Conservation (phyloP, 2,888 invertebrate species). For the Sminthurides aquaticus region DNA sequence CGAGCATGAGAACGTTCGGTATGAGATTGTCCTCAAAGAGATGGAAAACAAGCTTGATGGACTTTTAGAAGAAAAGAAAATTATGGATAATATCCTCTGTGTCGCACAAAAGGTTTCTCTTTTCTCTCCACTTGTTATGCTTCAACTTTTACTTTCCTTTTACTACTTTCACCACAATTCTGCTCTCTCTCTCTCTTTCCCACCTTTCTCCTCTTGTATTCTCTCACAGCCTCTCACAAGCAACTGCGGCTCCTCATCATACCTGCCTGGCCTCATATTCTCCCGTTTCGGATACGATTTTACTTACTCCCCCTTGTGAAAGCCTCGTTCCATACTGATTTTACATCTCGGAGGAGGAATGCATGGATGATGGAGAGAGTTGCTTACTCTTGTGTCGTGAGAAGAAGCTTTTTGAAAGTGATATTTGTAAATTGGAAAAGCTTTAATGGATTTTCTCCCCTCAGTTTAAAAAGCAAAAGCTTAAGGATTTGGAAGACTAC, state of each 20-base stretch:
- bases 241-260: too few species aligned
- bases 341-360: too few species aligned
- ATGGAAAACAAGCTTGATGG: conserved; percentile 18
- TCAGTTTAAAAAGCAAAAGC: conserved; percentile 21
- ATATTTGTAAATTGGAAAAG: conserved; percentile 6
- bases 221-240: too few species aligned
- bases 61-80: conserved; percentile 7
- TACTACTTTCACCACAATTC: too few species aligned
- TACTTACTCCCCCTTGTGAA: too few species aligned
- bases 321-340: too few species aligned
- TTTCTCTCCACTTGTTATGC: not conserved
- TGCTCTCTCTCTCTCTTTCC: too few species aligned
- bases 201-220: too few species aligned
- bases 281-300: not conserved
- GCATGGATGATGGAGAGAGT: too few species aligned
- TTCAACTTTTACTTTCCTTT: too few species aligned
- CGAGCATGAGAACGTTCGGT: conserved; percentile 4
- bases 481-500: conserved; percentile 20
- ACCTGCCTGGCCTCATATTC: not conserved
- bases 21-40: conserved; percentile 14
- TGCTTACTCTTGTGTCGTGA: too few species aligned
- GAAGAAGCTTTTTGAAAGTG: not conserved
- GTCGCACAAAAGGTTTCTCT: conserved; percentile 13
- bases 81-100: conserved; percentile 12
- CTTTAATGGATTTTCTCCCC: conserved; percentile 1